Evolutionary conservation across 2,888 invertebrate species (phyloP).

Genomic region (Coremacera marginata): DNA sequence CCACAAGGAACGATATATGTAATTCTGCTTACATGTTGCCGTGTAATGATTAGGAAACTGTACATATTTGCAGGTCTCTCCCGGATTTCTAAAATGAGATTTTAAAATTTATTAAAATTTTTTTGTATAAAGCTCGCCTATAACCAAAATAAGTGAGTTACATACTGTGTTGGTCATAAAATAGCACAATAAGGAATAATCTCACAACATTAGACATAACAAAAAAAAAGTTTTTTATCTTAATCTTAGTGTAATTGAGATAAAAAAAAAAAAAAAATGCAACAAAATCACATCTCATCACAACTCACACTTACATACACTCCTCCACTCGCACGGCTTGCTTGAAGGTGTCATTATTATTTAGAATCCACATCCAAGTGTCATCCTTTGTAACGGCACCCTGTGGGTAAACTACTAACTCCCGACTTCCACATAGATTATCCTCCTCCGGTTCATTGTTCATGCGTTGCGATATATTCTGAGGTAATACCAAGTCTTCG

Average conservation of each 20-base stretch:
- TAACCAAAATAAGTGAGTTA: too few species aligned
- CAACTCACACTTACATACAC: constrained; percentile 75
- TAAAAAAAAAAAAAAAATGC: too few species aligned
- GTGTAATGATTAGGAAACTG: constrained; percentile 52
- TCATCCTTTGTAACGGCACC: constrained; percentile 74
- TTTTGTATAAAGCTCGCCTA: too few species aligned
- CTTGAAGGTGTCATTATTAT: constrained; percentile 77
- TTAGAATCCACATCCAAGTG: constrained; percentile 79
- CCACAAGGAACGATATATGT: constrained; percentile 71
- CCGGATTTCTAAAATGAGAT: constrained; percentile 64
- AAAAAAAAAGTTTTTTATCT: too few species aligned
- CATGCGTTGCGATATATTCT: constrained; percentile 70
- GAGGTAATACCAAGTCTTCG: constrained; percentile 66
- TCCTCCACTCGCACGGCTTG: constrained; percentile 82
- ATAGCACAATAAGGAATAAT: too few species aligned
- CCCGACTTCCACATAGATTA: constrained; percentile 69
- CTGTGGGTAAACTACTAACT: constrained; percentile 73
- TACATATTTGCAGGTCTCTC: constrained; percentile 67
- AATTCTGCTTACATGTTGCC: constrained; percentile 74
- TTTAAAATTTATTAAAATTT: not conserved
- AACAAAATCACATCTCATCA: not conserved
- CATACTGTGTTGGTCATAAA: too few species aligned
- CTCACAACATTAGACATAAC: too few species aligned
- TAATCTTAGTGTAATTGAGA: too few species aligned
- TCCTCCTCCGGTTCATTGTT: constrained; percentile 65